Conservation (phyloP, 64 coral and sea anemone species). For the Orbicella faveolata region DNA sequence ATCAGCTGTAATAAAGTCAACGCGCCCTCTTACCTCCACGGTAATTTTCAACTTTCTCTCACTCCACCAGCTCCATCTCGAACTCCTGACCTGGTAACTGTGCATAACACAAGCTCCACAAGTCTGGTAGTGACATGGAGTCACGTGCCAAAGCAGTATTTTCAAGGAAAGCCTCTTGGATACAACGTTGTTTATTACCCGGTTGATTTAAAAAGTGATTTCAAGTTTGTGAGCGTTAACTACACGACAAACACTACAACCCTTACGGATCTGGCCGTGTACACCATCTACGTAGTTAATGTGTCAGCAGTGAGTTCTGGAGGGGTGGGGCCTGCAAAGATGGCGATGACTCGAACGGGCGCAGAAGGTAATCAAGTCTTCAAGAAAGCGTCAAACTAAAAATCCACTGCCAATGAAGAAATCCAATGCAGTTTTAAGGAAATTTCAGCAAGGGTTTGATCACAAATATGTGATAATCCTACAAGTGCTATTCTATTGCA, state of each 20-base stretch:
- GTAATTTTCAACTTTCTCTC: no score
- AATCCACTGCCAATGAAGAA: neutral
- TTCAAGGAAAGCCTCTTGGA: constrained; percentile 1
- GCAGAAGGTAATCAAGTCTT: neutral
- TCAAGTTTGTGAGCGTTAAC: neutral
- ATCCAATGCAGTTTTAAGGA: no score
- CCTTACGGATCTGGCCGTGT: neutral
- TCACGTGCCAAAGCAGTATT: neutral
- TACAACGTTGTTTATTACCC: neutral
- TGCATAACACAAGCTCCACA: no score
- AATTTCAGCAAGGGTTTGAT: no score
- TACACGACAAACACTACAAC: neutral
- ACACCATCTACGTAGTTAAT: neutral
- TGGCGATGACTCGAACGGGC: neutral
- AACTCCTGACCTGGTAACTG: no score
- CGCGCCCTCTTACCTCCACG: no score
- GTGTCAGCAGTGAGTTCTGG: constrained; percentile 19
- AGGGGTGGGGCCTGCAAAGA: neutral
- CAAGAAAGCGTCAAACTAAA: neutral
- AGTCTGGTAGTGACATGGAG: constrained; percentile 7
- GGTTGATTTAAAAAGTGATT: neutral
- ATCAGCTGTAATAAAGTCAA: no score
- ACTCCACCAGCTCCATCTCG: no score
- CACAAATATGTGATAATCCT: no score
- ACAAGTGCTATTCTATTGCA: no score